Evolutionary conservation across 2,888 invertebrate species (phyloP), one percentile per base, ranked within the genome.

Genomic region (Lampropteryx suffumata): DNA sequence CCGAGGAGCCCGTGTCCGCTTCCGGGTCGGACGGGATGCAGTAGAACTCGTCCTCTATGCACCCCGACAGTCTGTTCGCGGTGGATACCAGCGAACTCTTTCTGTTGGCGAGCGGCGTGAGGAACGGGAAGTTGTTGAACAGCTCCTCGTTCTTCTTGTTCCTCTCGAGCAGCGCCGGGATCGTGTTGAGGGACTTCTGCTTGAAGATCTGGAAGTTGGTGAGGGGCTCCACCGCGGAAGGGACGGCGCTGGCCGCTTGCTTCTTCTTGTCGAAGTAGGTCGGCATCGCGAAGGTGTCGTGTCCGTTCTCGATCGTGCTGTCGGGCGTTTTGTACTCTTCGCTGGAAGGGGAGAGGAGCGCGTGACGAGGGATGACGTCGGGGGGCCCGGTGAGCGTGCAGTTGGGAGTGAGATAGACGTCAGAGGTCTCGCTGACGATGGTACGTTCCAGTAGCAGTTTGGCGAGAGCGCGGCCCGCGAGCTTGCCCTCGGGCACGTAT

Each of bases 81-180:
- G 76, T 71, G 39, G 82, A 72, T 35, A 81, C 74, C 6, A 85
- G 74, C 12, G 89, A 90, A 63, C 76, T 83, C 78, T 89, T 90
- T 2, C 92, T 71, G 69, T 91, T 88, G 47, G 92, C 91, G 33
- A 92, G 82, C 40, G 93, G 93, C 50, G 93, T 93, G 57, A 92
- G 75, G 67, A 92, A 92, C 43, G 90, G 91, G 51, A 91, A 91
- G 70, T 91, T 90, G 53, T 90, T 90, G 73, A 92, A 91, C 53
- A 92, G 68, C 66, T 90, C 89, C 65, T 85, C 87, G 70, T 71
- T 75, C 55, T 74, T 74, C 48, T 67, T 73, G 57, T 69, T 69
- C 57, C 71, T 69, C 49, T 89, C 89, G 33, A 83, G 65, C 45
- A 82, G 59, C 44, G 86, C 84, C 36, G 90, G 88, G 43, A 91